phyloP scores from a whole-genome alignment of 2,113 vertebrate genomes.

The Forbesichthys agassizii region DNA sequence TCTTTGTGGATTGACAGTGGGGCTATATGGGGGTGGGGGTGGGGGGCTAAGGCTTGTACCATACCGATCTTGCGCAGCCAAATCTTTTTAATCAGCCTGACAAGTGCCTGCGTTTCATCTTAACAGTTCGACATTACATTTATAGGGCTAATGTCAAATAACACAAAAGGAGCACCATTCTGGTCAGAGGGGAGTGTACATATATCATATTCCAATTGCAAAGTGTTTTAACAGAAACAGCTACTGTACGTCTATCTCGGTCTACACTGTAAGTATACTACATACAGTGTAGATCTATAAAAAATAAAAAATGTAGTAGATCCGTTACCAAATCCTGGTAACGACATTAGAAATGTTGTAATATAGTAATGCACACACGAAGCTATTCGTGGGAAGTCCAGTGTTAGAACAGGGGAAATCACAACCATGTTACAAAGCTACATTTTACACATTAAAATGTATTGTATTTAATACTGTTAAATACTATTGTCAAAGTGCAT shows the following conservation, averaged over 20 bases:
- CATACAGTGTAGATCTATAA: no score
- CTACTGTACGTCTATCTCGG: no score
- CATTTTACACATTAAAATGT: background rate
- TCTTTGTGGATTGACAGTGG: slow-evolving; percentile 64
- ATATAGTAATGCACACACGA: background rate
- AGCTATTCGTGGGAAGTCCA: background rate
- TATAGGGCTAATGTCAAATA: background rate
- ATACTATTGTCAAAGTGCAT: background rate
- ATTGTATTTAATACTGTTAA: background rate
- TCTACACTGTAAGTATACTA: no score
- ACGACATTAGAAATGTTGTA: no score
- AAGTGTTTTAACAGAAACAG: no score
- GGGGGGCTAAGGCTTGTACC: slow-evolving; percentile 18
- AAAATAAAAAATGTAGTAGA: no score
- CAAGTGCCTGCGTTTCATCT: background rate
- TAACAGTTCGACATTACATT: background rate
- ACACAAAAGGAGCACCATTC: slow-evolving; percentile 8
- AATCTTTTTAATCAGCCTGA: slow-evolving; percentile 20
- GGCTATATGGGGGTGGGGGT: slow-evolving; percentile 34
- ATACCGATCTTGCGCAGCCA: slow-evolving; percentile 14
- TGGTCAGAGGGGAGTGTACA: background rate
- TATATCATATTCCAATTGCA: background rate
- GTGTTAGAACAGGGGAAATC: no score
- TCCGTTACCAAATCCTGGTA: no score
- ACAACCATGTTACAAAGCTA: slow-evolving; percentile 2